Evolutionary conservation across 2,888 invertebrate species (phyloP), one percentile per base, ranked within the genome.

Genomic region (Xylota segnis): DNA sequence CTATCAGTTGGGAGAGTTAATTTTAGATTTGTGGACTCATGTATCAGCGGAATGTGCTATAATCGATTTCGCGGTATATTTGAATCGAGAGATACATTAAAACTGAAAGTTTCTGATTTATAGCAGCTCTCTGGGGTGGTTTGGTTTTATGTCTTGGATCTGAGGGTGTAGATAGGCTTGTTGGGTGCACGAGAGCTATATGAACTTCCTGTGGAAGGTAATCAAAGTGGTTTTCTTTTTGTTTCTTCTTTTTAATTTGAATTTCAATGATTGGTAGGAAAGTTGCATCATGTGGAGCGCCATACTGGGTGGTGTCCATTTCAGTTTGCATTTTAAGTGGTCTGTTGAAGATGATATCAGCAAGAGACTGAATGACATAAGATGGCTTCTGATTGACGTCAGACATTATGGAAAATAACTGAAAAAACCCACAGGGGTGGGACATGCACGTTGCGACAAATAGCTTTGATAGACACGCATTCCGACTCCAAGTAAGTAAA

Each of bases 11-110:
- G 66, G 63, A 23, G 63, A 12, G 18, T 43, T 74, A 61, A 74
- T 61, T 74, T 65, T 75, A 45, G 63, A 56, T 45, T 23, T 56
- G 43, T 45, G 74, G 63, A 32, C 12, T 29, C 23, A 16, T 58
- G 12, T 23, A 18, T 18, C 27, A 45, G 6, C 16, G 52, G 52
- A 40, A 40, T 23, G 12, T 23, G 37, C n/a, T 18, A n/a, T 45
- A 45, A 58, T 66, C 14, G 27, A 14, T 27, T 50, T 14, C 10
- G 56, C 32, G 45, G 29, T 29, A 16, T 34, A 14, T 47, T 47
- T 47, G 23, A 37, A 56, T 5, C 7, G 61, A 37, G 61, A 37
- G 50, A 58, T 34, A 47, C 14, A 54, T 37, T 27, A 43, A 43
- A 32, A 10, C 32, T 37, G 10, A 40, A 14, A 40, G 47, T 18